Conservation (phyloP, 2,113 vertebrate species). For the Xenopus laevis region DNA sequence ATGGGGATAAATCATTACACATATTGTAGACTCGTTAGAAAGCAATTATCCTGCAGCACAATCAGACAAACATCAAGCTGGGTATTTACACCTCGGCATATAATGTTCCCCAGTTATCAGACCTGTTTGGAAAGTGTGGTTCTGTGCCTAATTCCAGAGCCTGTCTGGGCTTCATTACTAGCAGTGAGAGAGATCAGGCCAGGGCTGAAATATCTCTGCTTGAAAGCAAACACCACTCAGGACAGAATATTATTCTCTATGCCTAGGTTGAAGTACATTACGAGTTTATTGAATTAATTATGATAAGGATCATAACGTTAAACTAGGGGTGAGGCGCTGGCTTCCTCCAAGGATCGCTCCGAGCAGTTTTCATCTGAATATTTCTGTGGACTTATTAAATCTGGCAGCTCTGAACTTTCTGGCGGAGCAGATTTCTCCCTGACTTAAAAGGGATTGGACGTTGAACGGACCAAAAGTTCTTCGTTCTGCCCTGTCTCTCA, state of each 20-base stretch:
- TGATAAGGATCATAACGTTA: conserved; percentile 99
- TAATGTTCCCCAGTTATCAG: conserved; percentile 56
- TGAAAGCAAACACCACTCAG: conserved; percentile 88
- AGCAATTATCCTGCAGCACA: not conserved
- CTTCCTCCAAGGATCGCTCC: conserved; percentile 85
- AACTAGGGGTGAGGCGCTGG: conserved; percentile 93
- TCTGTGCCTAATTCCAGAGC: conserved; percentile 66
- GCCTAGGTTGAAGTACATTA: conserved; percentile 96
- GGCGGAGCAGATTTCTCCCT: conserved; percentile 88
- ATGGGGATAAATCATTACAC: not conserved
- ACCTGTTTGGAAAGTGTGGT: conserved; percentile 59
- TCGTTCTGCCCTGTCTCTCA: conserved; percentile 51
- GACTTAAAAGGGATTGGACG: conserved; percentile 92
- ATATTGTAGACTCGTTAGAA: not conserved
- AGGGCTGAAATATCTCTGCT: conserved; percentile 78
- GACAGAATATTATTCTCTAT: conserved; percentile 84
- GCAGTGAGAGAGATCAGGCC: conserved; percentile 75
- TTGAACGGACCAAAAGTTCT: conserved; percentile 84
- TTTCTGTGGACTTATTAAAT: conserved; percentile 91
- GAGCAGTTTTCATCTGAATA: conserved; percentile 91
- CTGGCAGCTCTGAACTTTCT: conserved; percentile 98
- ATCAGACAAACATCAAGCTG: not conserved
- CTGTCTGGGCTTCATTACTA: conserved; percentile 90
- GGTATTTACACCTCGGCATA: conserved; percentile 42
- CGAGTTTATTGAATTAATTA: conserved; percentile 99